These are phyloP conservation scores for Apis dorsata DNA, from an alignment of 1,140 invertebrate species.

Conservation along the genomic window DNA sequence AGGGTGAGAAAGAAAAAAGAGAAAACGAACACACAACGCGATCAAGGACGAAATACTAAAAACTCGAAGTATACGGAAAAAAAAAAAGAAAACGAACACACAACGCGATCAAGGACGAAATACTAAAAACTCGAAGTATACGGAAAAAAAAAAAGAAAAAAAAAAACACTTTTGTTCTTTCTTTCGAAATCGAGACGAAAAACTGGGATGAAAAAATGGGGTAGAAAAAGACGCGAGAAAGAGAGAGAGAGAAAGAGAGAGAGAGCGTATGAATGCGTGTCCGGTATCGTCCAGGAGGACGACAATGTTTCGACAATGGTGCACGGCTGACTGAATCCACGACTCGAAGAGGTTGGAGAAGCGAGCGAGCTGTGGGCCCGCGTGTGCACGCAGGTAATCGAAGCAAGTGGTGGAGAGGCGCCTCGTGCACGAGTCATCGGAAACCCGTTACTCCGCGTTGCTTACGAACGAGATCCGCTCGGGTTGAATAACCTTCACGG, in stretches of 20 bases:
- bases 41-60: background rate
- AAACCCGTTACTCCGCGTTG: conserved; percentile 65
- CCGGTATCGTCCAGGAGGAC: conserved; percentile 59
- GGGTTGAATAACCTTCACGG: conserved; percentile 78
- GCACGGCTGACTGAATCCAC: conserved; percentile 79
- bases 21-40: too few relatives aligned
- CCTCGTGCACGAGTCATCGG: conserved; percentile 54
- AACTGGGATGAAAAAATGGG: background rate
- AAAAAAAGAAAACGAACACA: too few relatives aligned
- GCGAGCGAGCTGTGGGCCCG: conserved; percentile 11
- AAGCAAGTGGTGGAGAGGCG: conserved; percentile 56
- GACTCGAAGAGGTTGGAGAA: conserved; percentile 45
- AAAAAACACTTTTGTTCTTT: background rate
- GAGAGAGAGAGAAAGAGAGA: background rate
- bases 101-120: background rate
- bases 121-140: background rate
- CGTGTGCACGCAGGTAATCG: conserved; percentile 50
- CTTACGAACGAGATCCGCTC: conserved; percentile 63
- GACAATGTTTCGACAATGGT: conserved; percentile 74
- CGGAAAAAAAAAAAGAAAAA: background rate
- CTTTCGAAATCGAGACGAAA: too few relatives aligned
- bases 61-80: background rate
- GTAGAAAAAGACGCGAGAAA: background rate
- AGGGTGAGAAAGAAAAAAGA: too few relatives aligned
- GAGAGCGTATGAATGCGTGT: background rate